Base-by-base conservation (phyloP, 92 coral and sea anemone genomes). In the Umimayanthus kanabou region DNA sequence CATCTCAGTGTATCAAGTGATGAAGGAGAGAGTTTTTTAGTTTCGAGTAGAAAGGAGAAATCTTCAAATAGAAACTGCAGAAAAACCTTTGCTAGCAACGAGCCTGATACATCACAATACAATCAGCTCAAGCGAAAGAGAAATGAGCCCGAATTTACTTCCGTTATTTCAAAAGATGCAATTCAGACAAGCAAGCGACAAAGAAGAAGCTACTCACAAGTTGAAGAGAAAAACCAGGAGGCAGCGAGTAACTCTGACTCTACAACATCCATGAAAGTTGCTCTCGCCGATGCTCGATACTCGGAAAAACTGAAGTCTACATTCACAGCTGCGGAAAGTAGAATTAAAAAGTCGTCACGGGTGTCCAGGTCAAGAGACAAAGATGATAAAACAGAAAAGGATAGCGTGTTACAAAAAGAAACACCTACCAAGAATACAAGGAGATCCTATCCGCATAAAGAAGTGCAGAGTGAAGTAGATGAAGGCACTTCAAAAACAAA, bases 201-300 rank as follows among this genome's bases (percentile, higher is more conserved):
- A 77, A 74, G 47, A 15, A 50, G 75, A 79, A 80, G 9, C 45
- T 65, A 15, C 0, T 30, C 73, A 30, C 15, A 53, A 65, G 7
- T 22, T 30, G 70, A 43, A 53, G 53, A 30, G 23, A 69, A 79
- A 30, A 26, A 29, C 5, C 77, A 78, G 13, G 75, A 30, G n/a
- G 23, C 42, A 4, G 33, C 53, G 15, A 49, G 30, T 29, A 91
- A 15, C 4, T 39, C 73, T 2, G 79, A 77, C 65, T 3, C 6
- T 0, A 75, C n/a, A 7, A 42, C 47, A 25, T 30, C 86, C 7
- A 7, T 91, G 76, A 75, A 70, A 25, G 91, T 69, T 67, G 82
- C 85, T 45, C 10, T 91, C 20, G 66, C 80, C 13, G 93, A 91
- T 91, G 84, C 50, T 45, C 88, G 87, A 49, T 72, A 22, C 43